Evolutionary conservation across 2,888 invertebrate genomes (phyloP).

Genomic region (Drosophila aldrichi): DNA sequence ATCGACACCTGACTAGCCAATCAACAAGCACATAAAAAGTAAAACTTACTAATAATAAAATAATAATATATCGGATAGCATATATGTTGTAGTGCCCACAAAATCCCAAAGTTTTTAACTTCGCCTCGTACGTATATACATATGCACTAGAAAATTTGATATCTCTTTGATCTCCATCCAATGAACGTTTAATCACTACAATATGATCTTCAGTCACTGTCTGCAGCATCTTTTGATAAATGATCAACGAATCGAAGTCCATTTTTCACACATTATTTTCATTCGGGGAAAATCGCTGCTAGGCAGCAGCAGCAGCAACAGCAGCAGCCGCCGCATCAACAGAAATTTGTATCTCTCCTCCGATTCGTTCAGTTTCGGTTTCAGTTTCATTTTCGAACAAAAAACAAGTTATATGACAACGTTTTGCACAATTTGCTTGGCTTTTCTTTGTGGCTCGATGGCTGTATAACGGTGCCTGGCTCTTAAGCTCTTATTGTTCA

Average conservation of each 20-base stretch:
- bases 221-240: conserved; percentile 10
- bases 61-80: neutral
- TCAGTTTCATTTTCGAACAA: conserved; percentile 8
- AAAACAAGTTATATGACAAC: conserved; percentile 59
- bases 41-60: neutral
- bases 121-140: too few relatives aligned
- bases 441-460: conserved; percentile 15
- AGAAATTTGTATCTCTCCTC: conserved; percentile 14
- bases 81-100: too few relatives aligned
- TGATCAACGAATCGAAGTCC: conserved; percentile 14
- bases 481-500: conserved; percentile 64
- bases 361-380: conserved; percentile 40
- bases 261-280: conserved; percentile 48
- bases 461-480: conserved; percentile 59
- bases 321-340: neutral
- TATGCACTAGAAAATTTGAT: too few relatives aligned
- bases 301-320: neutral
- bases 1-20: neutral
- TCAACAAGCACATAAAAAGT: neutral
- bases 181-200: conserved; percentile 10
- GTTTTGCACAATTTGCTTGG: conserved; percentile 64
- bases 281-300: conserved; percentile 32
- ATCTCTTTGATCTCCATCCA: conserved; percentile 6
- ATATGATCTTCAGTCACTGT: neutral
- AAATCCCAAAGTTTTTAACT: too few relatives aligned